These are phyloP conservation scores for Zonitis immaculata DNA, from an alignment of 2,888 invertebrate species.

Conservation along the genomic window DNA sequence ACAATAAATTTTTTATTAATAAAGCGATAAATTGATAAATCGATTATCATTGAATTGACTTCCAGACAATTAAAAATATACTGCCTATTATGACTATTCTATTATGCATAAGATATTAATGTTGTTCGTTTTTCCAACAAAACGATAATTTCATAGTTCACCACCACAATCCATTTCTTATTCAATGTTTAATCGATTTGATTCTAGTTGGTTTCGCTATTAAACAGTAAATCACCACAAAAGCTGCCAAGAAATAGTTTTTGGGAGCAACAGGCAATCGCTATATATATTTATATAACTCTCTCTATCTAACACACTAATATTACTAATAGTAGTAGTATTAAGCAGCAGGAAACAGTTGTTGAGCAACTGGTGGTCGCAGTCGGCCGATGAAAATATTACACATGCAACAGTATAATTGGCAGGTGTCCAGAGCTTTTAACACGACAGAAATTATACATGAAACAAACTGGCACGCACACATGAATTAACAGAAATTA, in stretches of 20 bases:
- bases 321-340: slow-evolving; percentile 4
- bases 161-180: slow-evolving; percentile 39
- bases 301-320: neutral
- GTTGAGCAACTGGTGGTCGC: slow-evolving; percentile 33
- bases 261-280: slow-evolving; percentile 37
- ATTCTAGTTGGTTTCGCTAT: slow-evolving; percentile 4
- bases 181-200: slow-evolving; percentile 37
- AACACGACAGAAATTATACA: neutral
- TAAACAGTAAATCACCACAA: slow-evolving; percentile 37
- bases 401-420: slow-evolving; percentile 48
- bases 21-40: neutral
- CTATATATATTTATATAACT: slow-evolving; percentile 8
- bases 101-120: no score
- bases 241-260: slow-evolving; percentile 34
- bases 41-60: no score
- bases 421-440: slow-evolving; percentile 40
- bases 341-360: slow-evolving; percentile 17
- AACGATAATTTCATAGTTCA: neutral
- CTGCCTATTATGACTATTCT: no score
- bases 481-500: no score
- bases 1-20: neutral
- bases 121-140: neutral
- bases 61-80: no score
- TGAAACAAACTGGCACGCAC: neutral
- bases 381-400: slow-evolving; percentile 40